These are phyloP conservation scores for Triops cancriformis DNA, from an alignment of 1,140 invertebrate species.

Conservation along the genomic window DNA sequence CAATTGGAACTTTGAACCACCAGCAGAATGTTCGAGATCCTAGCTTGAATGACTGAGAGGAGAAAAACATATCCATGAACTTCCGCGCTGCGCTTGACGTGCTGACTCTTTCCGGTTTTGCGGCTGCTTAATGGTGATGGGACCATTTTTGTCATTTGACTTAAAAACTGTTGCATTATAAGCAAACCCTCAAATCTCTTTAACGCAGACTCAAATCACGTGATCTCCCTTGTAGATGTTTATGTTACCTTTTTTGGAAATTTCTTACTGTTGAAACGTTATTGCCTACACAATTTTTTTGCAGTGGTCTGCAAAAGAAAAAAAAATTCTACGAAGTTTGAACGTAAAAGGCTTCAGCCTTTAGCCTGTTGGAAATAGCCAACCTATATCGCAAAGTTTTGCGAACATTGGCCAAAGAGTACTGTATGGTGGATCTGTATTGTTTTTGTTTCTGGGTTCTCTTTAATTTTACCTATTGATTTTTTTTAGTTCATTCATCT, in stretches of 20 bases:
- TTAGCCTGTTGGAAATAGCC: neutral
- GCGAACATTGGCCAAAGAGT: no score
- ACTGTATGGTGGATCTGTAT: no score
- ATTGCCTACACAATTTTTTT: neutral
- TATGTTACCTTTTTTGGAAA: neutral
- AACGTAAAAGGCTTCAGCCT: neutral
- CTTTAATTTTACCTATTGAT: no score
- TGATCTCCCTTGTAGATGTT: neutral
- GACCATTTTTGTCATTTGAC: conserved; percentile 6
- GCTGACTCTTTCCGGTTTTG: neutral
- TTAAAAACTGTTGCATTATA: neutral
- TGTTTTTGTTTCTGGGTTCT: no score
- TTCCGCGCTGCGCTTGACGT: neutral
- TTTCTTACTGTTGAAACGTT: neutral
- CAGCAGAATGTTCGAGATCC: neutral
- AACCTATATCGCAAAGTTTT: no score
- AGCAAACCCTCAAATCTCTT: neutral
- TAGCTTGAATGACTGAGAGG: neutral
- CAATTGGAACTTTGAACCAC: neutral
- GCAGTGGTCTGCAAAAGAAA: neutral
- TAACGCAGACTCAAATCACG: neutral
- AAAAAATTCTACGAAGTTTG: neutral
- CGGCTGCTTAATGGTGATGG: conserved; percentile 8
- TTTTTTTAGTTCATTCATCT: no score
- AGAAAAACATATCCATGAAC: neutral